Evolutionary conservation across 2,888 invertebrate genomes (phyloP).

Genomic region (Troilus luridus): DNA sequence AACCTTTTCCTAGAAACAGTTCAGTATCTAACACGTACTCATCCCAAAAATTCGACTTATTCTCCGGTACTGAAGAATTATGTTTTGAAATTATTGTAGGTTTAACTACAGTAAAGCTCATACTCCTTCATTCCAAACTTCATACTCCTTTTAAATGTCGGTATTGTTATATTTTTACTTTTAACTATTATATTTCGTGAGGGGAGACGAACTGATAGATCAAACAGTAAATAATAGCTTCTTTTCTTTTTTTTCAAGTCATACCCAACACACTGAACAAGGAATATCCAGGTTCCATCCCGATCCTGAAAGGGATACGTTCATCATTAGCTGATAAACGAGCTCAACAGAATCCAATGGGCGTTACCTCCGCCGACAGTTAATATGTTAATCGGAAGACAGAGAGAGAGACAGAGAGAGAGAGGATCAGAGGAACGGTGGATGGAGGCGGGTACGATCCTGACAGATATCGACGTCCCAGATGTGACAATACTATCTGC

Average conservation of each 20-base stretch:
- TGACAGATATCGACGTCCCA: constrained; percentile 36
- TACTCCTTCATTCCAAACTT: too few species aligned
- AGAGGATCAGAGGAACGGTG: background rate
- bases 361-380: constrained; percentile 22
- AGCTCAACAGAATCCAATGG: background rate
- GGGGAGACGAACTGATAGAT: background rate
- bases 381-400: constrained; percentile 44
- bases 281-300: background rate
- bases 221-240: background rate
- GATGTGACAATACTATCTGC: constrained; percentile 43
- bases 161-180: background rate
- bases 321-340: background rate
- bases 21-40: too few species aligned
- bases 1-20: too few species aligned
- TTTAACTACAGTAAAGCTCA: too few species aligned
- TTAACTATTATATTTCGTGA: background rate
- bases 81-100: too few species aligned
- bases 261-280: background rate
- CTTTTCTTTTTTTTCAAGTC: background rate
- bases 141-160: background rate
- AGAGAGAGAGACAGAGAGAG: background rate
- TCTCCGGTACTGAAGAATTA: too few species aligned
- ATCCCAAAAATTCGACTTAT: too few species aligned
- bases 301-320: background rate
- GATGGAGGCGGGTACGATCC: background rate